phyloP scores from a whole-genome alignment of 2,797 vertebrate genomes.

The Miichthys miiuy region DNA sequence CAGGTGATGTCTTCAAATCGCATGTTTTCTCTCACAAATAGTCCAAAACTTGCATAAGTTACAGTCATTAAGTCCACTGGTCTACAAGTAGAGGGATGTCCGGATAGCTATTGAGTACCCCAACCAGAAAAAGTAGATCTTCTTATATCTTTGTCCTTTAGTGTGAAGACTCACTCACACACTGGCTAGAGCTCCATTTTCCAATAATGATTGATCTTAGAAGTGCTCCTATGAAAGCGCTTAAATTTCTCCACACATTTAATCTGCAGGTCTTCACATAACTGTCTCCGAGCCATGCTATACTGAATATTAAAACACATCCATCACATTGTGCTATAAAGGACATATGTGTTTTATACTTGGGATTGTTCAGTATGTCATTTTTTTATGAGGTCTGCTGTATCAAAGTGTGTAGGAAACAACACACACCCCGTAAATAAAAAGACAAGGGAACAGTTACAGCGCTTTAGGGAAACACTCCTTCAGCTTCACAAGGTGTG shows the following conservation, averaged over 20 bases:
- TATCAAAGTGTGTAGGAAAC: neutral
- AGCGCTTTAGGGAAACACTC: neutral
- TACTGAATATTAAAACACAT: neutral
- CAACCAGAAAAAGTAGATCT: neutral
- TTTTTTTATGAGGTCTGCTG: neutral
- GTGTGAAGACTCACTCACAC: neutral
- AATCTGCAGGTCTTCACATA: no score
- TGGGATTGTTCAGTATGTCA: neutral
- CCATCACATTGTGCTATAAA: neutral
- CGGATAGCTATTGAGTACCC: neutral
- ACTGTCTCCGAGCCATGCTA: no score
- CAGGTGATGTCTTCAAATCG: neutral
- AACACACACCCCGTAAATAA: neutral
- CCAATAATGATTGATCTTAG: neutral
- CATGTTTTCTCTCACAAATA: neutral
- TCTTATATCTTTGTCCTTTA: neutral
- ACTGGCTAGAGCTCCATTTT: neutral
- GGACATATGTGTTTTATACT: neutral
- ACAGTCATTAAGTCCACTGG: no score
- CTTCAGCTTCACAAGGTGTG: neutral
- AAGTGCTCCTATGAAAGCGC: neutral
- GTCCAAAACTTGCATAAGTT: neutral
- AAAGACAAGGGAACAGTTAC: neutral
- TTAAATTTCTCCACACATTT: neutral
- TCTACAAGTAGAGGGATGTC: no score